Base-by-base conservation (phyloP, 2,888 invertebrate genomes). In the Rotaria magnacalcarata region DNA sequence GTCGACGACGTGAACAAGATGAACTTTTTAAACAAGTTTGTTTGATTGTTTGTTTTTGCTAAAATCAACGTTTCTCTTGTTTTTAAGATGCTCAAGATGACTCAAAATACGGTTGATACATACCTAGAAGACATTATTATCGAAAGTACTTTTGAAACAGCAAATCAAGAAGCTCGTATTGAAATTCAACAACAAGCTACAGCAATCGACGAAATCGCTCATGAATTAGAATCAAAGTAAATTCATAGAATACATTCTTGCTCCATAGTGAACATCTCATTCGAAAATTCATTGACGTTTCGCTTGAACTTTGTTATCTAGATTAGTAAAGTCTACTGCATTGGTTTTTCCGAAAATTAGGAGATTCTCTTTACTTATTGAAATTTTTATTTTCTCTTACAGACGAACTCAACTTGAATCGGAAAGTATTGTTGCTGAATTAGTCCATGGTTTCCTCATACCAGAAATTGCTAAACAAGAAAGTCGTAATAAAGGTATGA, bases 21-120 rank as follows among this genome's bases (percentile, higher is more conserved):
- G 94, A 95, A 90, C 93, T 95, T 90, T 95, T 95, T 89, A 94
- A 93, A 90, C 94, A 94, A 91, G 92, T 67, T 27, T 34, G 67
- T 34, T 16, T 75, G 16, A 50, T 50, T 14, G 34, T 34, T 34
- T 1, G 34, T 34, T 34, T 34, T 34, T 34, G 34, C 34, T 34
- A 34, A 34, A 50, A 8, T 11, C 50, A 4, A 8, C 50, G 1
- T 14, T 11, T 50, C 14, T 1, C 50, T 50, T 34, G 34, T 43
- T 27, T 56, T 84, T 43, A 60, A 86, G 86, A 74, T 85, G 52
- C 50, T 87, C 2, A 87, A 87, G 67, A 86, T 84, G 43, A 86
- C 86, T 34, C 86, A 87, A 84, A 84, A 86, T 43, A 86, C 86
- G 24, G 87, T 87, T 6, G 84, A 85, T 43, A 84, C 84, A 19